Conservation (phyloP, 1,140 invertebrate genomes). For the Atta cephalotes region DNA sequence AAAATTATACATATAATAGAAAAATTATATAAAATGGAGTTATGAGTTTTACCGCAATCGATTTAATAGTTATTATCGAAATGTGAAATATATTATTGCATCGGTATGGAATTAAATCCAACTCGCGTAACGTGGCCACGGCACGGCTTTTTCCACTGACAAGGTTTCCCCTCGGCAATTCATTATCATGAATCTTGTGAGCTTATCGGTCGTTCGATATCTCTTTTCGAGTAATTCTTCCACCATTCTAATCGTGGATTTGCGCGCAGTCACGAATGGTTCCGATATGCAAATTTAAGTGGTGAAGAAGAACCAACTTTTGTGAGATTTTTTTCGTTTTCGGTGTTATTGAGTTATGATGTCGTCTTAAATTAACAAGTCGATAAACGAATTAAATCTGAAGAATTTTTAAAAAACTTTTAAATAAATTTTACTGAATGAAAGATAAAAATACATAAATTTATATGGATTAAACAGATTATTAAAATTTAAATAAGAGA, state of each 20-base stretch:
- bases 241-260: slow-evolving; percentile 35
- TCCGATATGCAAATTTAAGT: slow-evolving; percentile 51
- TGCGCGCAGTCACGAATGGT: slow-evolving; percentile 43
- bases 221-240: slow-evolving; percentile 29
- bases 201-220: slow-evolving; percentile 44
- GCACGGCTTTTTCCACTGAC: slow-evolving; percentile 11
- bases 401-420: background rate
- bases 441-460: background rate
- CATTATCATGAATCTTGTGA: slow-evolving; percentile 30
- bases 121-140: background rate
- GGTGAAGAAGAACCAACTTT: slow-evolving; percentile 18
- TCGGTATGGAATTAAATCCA: slow-evolving; percentile 9
- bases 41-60: background rate
- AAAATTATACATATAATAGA: background rate
- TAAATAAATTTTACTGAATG: background rate
- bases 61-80: background rate
- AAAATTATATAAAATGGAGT: background rate
- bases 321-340: slow-evolving; percentile 15
- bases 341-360: background rate
- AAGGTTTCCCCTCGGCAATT: background rate
- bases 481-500: background rate
- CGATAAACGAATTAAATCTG: background rate
- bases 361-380: slow-evolving; percentile 1
- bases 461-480: background rate
- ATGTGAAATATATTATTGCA: background rate